These are phyloP conservation scores for Scelioninae gen. 1 DNA, from an alignment of 2,888 invertebrate species.

Conservation along the genomic window DNA sequence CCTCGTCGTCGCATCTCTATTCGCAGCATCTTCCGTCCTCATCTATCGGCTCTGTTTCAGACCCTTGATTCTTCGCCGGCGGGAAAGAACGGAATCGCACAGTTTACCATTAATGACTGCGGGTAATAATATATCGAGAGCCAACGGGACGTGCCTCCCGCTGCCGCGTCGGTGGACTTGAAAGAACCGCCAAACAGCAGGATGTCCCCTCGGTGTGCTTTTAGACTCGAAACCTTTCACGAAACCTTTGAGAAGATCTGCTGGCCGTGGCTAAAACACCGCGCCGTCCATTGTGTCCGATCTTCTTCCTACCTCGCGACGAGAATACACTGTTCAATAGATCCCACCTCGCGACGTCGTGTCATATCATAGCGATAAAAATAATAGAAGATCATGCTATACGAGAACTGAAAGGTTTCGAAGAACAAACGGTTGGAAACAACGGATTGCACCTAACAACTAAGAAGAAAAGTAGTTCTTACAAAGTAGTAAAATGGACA, in stretches of 20 bases:
- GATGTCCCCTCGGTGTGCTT: conserved; percentile 79
- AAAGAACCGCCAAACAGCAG: conserved; percentile 82
- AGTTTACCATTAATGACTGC: conserved; percentile 83
- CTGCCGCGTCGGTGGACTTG: conserved; percentile 82
- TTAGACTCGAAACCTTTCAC: conserved; percentile 78
- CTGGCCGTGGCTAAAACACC: conserved; percentile 51
- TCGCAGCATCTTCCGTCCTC: conserved; percentile 14
- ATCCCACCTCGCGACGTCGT: conserved; percentile 58
- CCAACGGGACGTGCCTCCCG: conserved; percentile 79
- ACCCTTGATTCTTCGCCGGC: conserved; percentile 57
- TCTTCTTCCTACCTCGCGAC: conserved; percentile 55
- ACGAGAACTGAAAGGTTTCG: conserved; percentile 7
- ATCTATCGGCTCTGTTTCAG: conserved; percentile 2
- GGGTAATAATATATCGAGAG: conserved; percentile 82
- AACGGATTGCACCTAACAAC: not conserved
- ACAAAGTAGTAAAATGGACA: no score
- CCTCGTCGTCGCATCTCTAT: no score
- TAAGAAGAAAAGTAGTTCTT: no score
- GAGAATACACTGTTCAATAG: conserved; percentile 19
- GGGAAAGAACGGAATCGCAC: conserved; percentile 78
- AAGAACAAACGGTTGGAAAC: conserved; percentile 23
- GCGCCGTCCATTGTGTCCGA: conserved; percentile 55
- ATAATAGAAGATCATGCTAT: conserved; percentile 47
- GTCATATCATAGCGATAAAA: conserved; percentile 54
- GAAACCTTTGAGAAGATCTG: conserved; percentile 56